A percentile compares a stretch with the other conserved stretches of the same genome.
phyloP scores from a whole-genome alignment of 2,113 vertebrate genomes.

The Laterallus jamaicensis region DNA sequence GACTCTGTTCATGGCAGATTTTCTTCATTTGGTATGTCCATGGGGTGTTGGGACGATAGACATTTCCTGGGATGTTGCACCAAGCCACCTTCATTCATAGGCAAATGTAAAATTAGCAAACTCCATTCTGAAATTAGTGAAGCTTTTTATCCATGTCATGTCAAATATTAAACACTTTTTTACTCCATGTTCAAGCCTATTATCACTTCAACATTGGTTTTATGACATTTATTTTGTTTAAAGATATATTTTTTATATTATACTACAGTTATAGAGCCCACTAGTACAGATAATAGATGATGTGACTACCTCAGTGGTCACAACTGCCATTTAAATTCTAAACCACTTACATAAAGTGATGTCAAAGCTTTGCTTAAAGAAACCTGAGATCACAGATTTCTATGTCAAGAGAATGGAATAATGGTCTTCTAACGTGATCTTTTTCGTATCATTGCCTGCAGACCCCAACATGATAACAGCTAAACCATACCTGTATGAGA shows the following conservation, averaged over 20 bases:
- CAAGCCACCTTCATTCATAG: not conserved
- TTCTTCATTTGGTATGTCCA: not conserved
- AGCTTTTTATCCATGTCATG: not conserved
- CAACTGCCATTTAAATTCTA: not conserved
- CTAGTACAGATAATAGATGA: not conserved
- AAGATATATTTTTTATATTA: not conserved
- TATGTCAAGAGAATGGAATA: not conserved
- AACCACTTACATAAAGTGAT: not conserved
- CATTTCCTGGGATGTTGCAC: not conserved
- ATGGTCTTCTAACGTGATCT: not conserved
- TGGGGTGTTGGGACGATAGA: not conserved
- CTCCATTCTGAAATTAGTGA: not conserved
- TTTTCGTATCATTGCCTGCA: not conserved
- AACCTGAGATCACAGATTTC: not conserved
- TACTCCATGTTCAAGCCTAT: not conserved
- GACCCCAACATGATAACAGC: not conserved
- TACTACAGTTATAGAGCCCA: not conserved
- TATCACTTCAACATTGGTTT: not conserved
- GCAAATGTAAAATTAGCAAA: not conserved
- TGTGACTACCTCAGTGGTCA: not conserved
- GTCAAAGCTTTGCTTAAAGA: not conserved
- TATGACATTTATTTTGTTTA: not conserved
- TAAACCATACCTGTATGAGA: not conserved
- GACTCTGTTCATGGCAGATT: accelerated
- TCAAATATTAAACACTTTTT: not conserved